Evolutionary conservation across 2,113 vertebrate genomes (phyloP).

Genomic region (Megalops atlanticus): DNA sequence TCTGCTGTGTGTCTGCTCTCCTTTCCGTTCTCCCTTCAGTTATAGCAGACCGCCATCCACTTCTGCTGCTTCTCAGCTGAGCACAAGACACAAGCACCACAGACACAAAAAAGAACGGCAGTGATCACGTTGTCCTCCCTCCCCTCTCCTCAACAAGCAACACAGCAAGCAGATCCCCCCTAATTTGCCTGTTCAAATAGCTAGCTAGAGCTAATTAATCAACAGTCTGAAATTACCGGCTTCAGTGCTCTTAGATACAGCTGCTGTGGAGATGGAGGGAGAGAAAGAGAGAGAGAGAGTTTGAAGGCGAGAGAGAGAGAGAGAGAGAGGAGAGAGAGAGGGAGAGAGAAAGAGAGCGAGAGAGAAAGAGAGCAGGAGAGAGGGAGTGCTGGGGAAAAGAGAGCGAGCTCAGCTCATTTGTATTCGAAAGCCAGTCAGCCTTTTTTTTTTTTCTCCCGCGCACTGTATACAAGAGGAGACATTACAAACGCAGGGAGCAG

Average conservation of each 20-base stretch:
- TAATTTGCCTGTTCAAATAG: conserved; percentile 58
- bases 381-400: not conserved
- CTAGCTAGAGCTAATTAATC: conserved; percentile 50
- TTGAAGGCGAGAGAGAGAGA: conserved; percentile 41
- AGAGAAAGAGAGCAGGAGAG: conserved; percentile 3
- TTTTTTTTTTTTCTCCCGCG: no score
- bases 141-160: conserved; percentile 16
- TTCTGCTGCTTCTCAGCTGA: conserved; percentile 21
- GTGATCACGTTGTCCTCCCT: conserved; percentile 31
- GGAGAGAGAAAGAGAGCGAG: conserved; percentile 20
- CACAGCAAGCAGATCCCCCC: conserved; percentile 23
- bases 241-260: conserved; percentile 42
- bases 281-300: conserved; percentile 48
- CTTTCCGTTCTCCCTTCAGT: not conserved
- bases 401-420: conserved; percentile 9
- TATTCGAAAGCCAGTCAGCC: conserved; percentile 1
- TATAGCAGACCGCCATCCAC: not conserved
- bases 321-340: conserved; percentile 47
- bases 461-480: not conserved
- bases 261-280: conserved; percentile 44
- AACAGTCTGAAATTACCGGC: conserved; percentile 56
- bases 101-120: conserved; percentile 16
- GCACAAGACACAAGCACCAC: not conserved
- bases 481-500: not conserved
- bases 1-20: not conserved